A percentile compares a stretch with the other conserved stretches of the same genome.
phyloP scores from a whole-genome alignment of 2,888 invertebrate genomes.

The Zaprionus bogoriensis region DNA sequence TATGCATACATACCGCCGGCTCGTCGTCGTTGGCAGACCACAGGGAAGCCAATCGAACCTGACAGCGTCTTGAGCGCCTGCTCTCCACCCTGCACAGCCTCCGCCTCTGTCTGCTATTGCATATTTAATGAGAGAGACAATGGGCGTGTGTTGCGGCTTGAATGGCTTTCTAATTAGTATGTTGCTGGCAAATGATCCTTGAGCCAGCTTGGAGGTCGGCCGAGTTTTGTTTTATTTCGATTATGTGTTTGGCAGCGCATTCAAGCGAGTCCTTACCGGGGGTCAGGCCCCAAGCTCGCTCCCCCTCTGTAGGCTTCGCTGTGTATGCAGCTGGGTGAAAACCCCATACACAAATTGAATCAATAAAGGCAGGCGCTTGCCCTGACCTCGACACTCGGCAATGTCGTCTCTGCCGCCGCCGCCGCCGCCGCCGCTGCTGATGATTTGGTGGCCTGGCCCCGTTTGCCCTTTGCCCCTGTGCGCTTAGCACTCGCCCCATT shows the following conservation, averaged over 20 bases:
- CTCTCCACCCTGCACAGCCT: background rate
- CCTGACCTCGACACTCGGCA: slow-evolving; percentile 54
- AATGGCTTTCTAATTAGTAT: slow-evolving; percentile 72
- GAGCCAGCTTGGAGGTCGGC: slow-evolving; percentile 48
- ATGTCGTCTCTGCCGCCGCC: slow-evolving; percentile 22
- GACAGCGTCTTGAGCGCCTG: slow-evolving; percentile 12
- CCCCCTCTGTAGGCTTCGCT: background rate
- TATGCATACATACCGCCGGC: slow-evolving; percentile 37
- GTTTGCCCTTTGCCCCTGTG: slow-evolving; percentile 1
- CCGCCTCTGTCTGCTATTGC: slow-evolving; percentile 9
- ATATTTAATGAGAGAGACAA: slow-evolving; percentile 45
- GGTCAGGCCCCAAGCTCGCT: slow-evolving; percentile 22
- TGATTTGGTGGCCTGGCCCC: slow-evolving; percentile 5
- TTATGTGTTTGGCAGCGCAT: slow-evolving; percentile 17
- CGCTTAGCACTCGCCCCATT: slow-evolving; percentile 32
- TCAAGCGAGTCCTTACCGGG: slow-evolving; percentile 48
- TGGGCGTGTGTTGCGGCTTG: slow-evolving; percentile 37
- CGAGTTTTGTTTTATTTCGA: slow-evolving; percentile 24
- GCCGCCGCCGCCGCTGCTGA: background rate
- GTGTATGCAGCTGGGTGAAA: slow-evolving; percentile 31
- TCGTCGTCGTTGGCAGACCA: slow-evolving; percentile 32
- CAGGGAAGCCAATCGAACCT: slow-evolving; percentile 35
- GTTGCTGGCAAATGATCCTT: slow-evolving; percentile 63
- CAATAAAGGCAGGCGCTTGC: slow-evolving; percentile 49
- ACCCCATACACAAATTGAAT: slow-evolving; percentile 49